Conservation (phyloP, 2,888 invertebrate genomes). For the Eupithecia abbreviata region DNA sequence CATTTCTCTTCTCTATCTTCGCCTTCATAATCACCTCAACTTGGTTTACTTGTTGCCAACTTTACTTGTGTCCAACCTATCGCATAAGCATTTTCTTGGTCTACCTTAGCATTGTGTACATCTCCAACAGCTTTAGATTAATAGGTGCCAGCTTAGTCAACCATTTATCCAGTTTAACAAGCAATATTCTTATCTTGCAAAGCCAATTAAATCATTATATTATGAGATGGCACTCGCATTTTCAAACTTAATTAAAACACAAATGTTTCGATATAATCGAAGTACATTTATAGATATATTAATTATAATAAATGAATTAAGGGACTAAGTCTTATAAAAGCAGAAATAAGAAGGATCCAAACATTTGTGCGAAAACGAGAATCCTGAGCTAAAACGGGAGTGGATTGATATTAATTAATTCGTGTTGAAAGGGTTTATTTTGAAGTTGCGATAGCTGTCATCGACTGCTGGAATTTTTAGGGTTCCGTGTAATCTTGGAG, state of each 20-base stretch:
- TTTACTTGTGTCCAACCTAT: background rate
- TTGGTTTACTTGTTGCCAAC: background rate
- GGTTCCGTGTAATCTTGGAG: constrained; percentile 47
- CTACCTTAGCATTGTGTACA: background rate
- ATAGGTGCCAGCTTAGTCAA: background rate
- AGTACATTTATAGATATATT: background rate
- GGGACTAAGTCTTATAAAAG: constrained; percentile 69
- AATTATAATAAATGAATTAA: constrained; percentile 53
- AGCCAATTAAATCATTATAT: background rate
- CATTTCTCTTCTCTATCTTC: background rate
- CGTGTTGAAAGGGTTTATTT: constrained; percentile 49
- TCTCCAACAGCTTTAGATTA: background rate
- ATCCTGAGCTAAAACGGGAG: constrained; percentile 53
- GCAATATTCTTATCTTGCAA: background rate
- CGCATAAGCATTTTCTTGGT: background rate
- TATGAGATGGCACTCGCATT: background rate
- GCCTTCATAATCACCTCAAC: background rate
- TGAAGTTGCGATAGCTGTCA: constrained; percentile 53
- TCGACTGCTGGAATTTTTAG: constrained; percentile 57
- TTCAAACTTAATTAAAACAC: background rate
- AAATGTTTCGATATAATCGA: background rate
- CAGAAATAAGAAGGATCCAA: constrained; percentile 52
- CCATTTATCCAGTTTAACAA: background rate
- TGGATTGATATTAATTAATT: constrained; percentile 48
- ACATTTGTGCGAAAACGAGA: constrained; percentile 56